Evolutionary conservation across 2,797 vertebrate genomes (phyloP).

Genomic region (Phylloscopus collybita): DNA sequence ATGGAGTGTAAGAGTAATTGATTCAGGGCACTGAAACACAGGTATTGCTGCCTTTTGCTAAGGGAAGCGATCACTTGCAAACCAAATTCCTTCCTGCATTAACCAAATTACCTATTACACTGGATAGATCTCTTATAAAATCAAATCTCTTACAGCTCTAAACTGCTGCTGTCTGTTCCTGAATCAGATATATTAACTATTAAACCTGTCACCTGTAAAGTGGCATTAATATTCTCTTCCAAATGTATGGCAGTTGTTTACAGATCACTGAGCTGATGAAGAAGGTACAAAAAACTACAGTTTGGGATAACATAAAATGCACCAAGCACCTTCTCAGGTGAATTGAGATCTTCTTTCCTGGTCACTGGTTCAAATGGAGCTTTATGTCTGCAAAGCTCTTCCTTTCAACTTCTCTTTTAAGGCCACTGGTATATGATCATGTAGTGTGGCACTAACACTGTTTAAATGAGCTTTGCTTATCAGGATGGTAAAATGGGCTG

Average conservation of each 20-base stretch:
- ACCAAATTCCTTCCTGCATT: slow-evolving; percentile 10
- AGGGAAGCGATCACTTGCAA: slow-evolving; percentile 3
- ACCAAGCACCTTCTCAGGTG: not conserved
- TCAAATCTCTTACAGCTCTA: slow-evolving; percentile 12
- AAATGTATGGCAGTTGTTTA: not conserved
- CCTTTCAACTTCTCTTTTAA: not conserved
- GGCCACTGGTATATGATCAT: not conserved
- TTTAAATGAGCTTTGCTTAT: not conserved
- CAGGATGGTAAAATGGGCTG: not conserved
- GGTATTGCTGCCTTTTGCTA: not conserved
- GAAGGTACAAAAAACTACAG: not conserved
- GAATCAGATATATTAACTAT: slow-evolving; percentile 22
- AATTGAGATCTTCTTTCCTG: not conserved
- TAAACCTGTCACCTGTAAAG: slow-evolving; percentile 44
- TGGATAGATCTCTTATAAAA: slow-evolving; percentile 1
- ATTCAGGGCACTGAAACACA: not conserved
- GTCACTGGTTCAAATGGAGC: not conserved
- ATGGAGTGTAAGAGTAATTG: not conserved
- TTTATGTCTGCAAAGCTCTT: not conserved
- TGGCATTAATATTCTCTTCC: slow-evolving; percentile 8
- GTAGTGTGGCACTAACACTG: not conserved
- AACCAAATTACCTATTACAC: slow-evolving; percentile 13
- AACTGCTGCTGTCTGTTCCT: slow-evolving; percentile 33
- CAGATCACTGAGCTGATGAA: not conserved
- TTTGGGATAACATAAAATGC: not conserved